These are phyloP conservation scores for Nebria ingens DNA, from an alignment of 1,140 invertebrate species.

Conservation along the genomic window DNA sequence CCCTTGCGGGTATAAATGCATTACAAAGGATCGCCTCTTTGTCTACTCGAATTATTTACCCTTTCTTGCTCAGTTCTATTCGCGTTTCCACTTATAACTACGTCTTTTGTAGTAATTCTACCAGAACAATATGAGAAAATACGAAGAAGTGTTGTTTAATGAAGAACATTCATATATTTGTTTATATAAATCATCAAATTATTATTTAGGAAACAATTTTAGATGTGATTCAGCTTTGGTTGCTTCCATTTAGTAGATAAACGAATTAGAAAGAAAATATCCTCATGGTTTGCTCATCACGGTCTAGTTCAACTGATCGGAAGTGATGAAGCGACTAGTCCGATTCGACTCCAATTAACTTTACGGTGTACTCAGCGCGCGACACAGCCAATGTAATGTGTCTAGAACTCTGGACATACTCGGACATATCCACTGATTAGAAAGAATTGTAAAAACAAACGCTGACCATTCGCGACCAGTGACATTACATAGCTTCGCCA, in stretches of 20 bases:
- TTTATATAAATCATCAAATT: no score
- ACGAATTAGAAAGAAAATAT: neutral
- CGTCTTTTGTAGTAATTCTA: no score
- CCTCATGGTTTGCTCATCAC: neutral
- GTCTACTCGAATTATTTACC: neutral
- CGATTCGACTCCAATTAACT: conserved; percentile 7
- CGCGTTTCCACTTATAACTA: no score
- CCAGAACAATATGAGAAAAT: no score
- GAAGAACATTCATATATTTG: no score
- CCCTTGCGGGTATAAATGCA: conserved; percentile 1
- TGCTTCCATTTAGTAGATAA: no score
- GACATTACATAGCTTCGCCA: no score
- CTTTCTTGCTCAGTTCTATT: no score
- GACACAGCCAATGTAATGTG: neutral
- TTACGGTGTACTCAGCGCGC: neutral
- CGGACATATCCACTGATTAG: conserved; percentile 1
- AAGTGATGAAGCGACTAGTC: conserved; percentile 1
- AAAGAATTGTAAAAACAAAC: conserved; percentile 2
- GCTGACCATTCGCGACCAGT: no score
- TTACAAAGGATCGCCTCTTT: neutral
- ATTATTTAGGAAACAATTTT: no score
- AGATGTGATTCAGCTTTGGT: no score
- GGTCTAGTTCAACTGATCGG: neutral
- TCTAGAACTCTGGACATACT: neutral
- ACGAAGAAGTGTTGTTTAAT: no score